Conservation (phyloP, 2,113 vertebrate species). For the Hemiscyllium ocellatum region DNA sequence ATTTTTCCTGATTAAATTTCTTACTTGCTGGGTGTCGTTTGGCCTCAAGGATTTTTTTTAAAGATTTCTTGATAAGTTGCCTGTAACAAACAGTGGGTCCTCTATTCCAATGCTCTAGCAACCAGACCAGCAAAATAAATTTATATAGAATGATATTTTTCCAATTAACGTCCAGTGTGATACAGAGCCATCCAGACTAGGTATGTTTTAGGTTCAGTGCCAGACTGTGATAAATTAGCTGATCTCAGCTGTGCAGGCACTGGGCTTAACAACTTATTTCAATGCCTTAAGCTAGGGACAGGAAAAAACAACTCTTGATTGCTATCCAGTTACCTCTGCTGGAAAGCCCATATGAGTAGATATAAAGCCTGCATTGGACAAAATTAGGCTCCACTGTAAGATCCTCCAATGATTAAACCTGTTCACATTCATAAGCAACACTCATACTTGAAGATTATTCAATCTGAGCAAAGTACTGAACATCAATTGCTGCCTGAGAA, state of each 20-base stretch:
- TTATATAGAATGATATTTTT: not conserved
- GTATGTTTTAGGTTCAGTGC: not conserved
- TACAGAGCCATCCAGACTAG: not conserved
- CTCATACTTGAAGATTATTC: not conserved
- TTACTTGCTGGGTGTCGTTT: not conserved
- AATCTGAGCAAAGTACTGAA: not conserved
- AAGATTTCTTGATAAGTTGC: conserved; percentile 28
- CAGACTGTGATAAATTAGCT: not conserved
- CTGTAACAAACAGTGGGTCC: not conserved
- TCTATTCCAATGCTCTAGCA: conserved; percentile 12
- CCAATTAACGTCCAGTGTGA: not conserved
- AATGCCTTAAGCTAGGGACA: not conserved
- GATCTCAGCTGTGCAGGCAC: conserved; percentile 10
- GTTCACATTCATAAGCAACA: not conserved
- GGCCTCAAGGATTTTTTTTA: conserved; percentile 17
- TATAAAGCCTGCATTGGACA: not conserved
- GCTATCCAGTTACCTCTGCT: not conserved
- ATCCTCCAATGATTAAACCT: not conserved
- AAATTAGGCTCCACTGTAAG: not conserved
- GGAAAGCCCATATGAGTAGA: not conserved
- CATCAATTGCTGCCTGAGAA: not conserved
- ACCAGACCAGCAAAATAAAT: not conserved
- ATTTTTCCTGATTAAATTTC: conserved; percentile 12
- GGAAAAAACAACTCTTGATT: conserved; percentile 6
- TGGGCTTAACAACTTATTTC: not conserved